Evolutionary conservation across 2,888 invertebrate species (phyloP).

Genomic region (Cyrtodaria siliqua): DNA sequence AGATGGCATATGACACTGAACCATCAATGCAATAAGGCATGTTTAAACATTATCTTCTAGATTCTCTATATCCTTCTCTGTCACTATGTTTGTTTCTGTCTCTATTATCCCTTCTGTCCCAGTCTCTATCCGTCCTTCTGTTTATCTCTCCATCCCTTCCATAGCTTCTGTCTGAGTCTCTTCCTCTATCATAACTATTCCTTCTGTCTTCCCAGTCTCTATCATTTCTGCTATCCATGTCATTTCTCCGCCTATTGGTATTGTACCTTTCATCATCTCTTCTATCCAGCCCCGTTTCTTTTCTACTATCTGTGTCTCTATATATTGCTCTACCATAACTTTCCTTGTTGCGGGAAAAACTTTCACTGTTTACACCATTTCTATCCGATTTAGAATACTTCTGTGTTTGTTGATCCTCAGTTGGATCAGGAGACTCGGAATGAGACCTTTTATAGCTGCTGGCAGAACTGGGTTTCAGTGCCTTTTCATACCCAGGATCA

Average conservation of each 20-base stretch:
- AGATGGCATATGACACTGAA: too few relatives aligned
- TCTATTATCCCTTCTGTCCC: conserved; percentile 31
- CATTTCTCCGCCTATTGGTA: conserved; percentile 1
- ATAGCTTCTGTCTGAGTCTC: conserved; percentile 8
- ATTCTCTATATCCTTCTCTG: conserved; percentile 76
- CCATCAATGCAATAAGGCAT: too few relatives aligned
- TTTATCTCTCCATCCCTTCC: conserved; percentile 5
- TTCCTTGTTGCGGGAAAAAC: background rate
- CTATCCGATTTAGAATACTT: conserved; percentile 9
- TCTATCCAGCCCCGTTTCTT: conserved; percentile 9
- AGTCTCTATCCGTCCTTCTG: conserved; percentile 44
- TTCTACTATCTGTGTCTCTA: conserved; percentile 1
- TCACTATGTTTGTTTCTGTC: conserved; percentile 85
- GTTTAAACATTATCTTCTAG: too few relatives aligned
- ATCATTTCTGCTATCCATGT: conserved; percentile 1
- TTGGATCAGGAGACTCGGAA: conserved; percentile 7
- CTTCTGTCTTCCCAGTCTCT: conserved; percentile 31
- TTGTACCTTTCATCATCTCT: background rate
- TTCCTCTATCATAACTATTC: conserved; percentile 37
- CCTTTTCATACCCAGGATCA: conserved; percentile 68
- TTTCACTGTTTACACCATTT: background rate
- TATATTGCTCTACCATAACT: conserved; percentile 14
- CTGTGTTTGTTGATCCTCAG: background rate
- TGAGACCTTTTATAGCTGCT: conserved; percentile 3
- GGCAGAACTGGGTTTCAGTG: conserved; percentile 10